phyloP scores from a whole-genome alignment of 2,113 vertebrate genomes.

The Formicarius rufipectus region DNA sequence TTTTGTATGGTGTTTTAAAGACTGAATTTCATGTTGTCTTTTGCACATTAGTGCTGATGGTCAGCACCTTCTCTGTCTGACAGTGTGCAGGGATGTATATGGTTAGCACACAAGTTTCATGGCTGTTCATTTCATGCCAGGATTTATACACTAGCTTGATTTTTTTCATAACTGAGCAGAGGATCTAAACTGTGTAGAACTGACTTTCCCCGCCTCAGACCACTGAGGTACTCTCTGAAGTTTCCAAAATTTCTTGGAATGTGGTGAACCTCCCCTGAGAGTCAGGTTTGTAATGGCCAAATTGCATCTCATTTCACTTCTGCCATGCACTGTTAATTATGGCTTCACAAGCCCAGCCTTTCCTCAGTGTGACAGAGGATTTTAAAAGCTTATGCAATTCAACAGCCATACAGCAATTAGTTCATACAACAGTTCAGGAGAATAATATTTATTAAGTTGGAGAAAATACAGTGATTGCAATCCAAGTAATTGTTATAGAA shows the following conservation, averaged over 20 bases:
- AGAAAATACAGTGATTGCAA: background rate
- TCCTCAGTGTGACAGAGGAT: background rate
- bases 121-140: background rate
- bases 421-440: background rate
- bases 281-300: background rate
- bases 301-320: background rate
- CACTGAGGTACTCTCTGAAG: background rate
- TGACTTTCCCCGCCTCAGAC: background rate
- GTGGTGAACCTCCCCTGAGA: background rate
- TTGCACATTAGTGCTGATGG: background rate
- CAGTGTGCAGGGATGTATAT: background rate
- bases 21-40: background rate
- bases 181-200: background rate
- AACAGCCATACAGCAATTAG: background rate
- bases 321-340: background rate
- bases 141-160: background rate
- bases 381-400: constrained; percentile 10
- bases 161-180: background rate
- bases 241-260: background rate
- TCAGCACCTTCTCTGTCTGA: background rate
- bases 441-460: background rate
- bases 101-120: background rate
- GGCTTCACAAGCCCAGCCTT: background rate
- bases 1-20: background rate
- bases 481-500: background rate